phyloP scores from a whole-genome alignment of 92 coral and sea anemone genomes.

The Meandrina meandrites region DNA sequence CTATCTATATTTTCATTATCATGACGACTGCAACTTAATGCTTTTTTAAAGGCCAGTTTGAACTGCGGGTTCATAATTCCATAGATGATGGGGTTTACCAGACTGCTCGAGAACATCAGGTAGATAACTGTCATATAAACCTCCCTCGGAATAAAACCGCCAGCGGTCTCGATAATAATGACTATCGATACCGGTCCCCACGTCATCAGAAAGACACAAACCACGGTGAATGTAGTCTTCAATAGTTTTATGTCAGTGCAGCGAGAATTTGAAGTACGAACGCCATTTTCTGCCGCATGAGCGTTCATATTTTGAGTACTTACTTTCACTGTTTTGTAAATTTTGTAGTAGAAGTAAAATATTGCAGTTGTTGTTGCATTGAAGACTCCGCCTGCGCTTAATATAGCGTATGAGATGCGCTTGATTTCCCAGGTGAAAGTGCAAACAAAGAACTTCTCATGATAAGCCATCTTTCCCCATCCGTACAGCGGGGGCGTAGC shows the following conservation, averaged over 20 bases:
- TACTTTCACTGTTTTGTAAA: conserved; percentile 40
- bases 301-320: conserved; percentile 33
- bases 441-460: conserved; percentile 44
- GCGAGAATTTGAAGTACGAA: neutral
- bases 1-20: neutral
- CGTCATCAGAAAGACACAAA: conserved; percentile 8
- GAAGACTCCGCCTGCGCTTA: conserved; percentile 41
- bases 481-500: conserved; percentile 67
- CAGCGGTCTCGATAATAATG: neutral
- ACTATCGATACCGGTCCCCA: neutral
- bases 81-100: conserved; percentile 58
- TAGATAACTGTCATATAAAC: conserved; percentile 33
- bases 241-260: conserved; percentile 13
- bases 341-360: conserved; percentile 49
- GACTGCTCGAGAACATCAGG: conserved; percentile 57
- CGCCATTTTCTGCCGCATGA: neutral
- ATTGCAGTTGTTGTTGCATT: conserved; percentile 30
- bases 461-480: conserved; percentile 61
- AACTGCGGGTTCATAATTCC: conserved; percentile 68
- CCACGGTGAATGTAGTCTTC: conserved; percentile 10
- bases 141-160: conserved; percentile 18
- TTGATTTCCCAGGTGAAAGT: conserved; percentile 56
- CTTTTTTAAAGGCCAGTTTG: conserved; percentile 41
- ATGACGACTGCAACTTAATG: conserved; percentile 17
- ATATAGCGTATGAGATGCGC: conserved; percentile 56